Evolutionary conservation across 2,113 vertebrate species (phyloP), one percentile per base, ranked within the genome.

Genomic region (Antigone vipio): DNA sequence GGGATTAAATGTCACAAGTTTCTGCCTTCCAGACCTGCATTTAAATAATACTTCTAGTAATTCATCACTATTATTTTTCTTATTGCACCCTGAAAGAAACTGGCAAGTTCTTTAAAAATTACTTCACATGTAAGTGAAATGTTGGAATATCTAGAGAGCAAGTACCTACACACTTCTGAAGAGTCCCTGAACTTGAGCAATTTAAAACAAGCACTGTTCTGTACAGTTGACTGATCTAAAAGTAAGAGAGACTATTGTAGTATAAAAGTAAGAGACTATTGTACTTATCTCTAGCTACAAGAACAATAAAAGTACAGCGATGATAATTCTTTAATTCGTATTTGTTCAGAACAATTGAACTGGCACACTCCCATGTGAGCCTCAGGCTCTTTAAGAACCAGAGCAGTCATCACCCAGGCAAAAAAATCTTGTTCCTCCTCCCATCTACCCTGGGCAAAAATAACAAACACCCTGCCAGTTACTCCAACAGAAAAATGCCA

Each of bases 81-180:
- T 71, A 85, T 14, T 83, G 58, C 40, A 79, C 35, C 15, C 29
- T 91, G 35, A 67, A 91, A 95, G 68, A 80, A 64, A 77, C 20
- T n/a, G 17, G 24, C 24, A 88, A 77, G 26, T 84, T 92, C 72
- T 74, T 73, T 77, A 86, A 92, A 96, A 86, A 80, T 76, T 2
- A 44, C 32, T 90, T 84, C 40, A 30, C 15, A 44, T 56, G 4
- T 15, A 89, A 84, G 56, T 59, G 55, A 91, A 85, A 79, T 7
- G 27, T 15, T 97, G 40, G 85, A 95, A 88, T 90, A 92, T 83
- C 93, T 85, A 93, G 17, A 88, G 34, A 91, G n/a, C 45, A 79
- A 93, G 68, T 74, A 91, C 15, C 72, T 59, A 50, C 42, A 80
- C 12, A 72, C 12, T 76, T 83, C 29, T 86, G 86, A 73, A 83